phyloP scores from a whole-genome alignment of 2,113 vertebrate genomes.

The Mormyrus lacerda region DNA sequence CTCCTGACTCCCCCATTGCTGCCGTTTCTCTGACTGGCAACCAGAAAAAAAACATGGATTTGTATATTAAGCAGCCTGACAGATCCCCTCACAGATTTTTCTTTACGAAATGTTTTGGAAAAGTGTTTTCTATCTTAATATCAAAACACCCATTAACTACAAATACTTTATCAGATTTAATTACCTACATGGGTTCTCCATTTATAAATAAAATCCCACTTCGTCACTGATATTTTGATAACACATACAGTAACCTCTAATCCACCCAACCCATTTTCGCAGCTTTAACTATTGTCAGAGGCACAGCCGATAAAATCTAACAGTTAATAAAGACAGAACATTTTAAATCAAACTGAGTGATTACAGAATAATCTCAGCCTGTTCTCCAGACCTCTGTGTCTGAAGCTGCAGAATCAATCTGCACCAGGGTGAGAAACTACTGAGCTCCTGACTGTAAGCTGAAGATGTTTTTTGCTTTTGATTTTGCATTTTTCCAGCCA shows the following conservation, averaged over 20 bases:
- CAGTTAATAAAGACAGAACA: slow-evolving; percentile 13
- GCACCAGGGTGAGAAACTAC: slow-evolving; percentile 24
- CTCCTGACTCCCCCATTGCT: neutral
- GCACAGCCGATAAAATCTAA: slow-evolving; percentile 23
- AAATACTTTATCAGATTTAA: neutral
- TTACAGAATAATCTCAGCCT: slow-evolving; percentile 40
- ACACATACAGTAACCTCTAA: neutral
- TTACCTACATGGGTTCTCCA: neutral
- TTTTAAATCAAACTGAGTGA: slow-evolving; percentile 19
- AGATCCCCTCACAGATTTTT: slow-evolving; percentile 2
- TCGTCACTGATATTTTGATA: neutral
- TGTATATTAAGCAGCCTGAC: neutral
- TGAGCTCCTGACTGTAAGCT: slow-evolving; percentile 29
- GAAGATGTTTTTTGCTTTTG: slow-evolving; percentile 22
- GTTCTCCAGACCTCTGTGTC: slow-evolving; percentile 21
- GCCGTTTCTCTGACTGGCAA: neutral
- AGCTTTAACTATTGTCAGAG: slow-evolving; percentile 25
- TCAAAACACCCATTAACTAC: neutral
- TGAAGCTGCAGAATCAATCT: slow-evolving; percentile 28
- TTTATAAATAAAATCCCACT: slow-evolving; percentile 2
- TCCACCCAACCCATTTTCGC: slow-evolving; percentile 15
- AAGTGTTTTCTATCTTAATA: neutral
- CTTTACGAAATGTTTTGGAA: neutral
- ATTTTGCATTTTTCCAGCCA: neutral
- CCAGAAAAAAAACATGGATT: neutral